phyloP scores from a whole-genome alignment of 1,140 invertebrate genomes.

The Eriosoma lanigerum region DNA sequence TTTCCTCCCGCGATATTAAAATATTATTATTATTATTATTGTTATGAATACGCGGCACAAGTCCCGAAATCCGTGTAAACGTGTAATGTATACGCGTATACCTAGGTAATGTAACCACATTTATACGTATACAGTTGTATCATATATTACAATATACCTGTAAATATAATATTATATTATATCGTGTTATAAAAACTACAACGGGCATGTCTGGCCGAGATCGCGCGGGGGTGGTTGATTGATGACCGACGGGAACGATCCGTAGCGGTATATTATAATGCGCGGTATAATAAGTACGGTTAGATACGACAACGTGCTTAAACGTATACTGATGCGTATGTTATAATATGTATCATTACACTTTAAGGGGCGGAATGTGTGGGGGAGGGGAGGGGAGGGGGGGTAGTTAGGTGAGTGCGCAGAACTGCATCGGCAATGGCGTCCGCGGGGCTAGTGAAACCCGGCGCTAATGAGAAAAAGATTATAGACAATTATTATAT shows the following conservation, averaged over 20 bases:
- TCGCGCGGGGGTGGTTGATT: background rate
- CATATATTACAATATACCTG: background rate
- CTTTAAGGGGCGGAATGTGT: background rate
- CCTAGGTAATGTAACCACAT: too few relatives aligned
- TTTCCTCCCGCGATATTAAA: too few relatives aligned
- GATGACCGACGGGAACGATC: constrained; percentile 1
- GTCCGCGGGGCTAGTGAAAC: constrained; percentile 24
- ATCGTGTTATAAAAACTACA: background rate
- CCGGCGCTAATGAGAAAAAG: constrained; percentile 48
- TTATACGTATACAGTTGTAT: too few relatives aligned
- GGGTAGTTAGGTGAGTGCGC: background rate
- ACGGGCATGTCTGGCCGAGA: too few relatives aligned
- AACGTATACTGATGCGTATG: too few relatives aligned
- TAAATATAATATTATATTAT: background rate
- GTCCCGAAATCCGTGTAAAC: too few relatives aligned
- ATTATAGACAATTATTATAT: constrained; percentile 47
- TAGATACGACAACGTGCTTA: background rate
- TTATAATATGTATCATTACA: too few relatives aligned
- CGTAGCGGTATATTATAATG: too few relatives aligned
- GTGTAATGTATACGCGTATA: too few relatives aligned
- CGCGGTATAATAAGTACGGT: too few relatives aligned
- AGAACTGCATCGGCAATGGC: background rate
- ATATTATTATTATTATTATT: too few relatives aligned
- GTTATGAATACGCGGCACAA: too few relatives aligned
- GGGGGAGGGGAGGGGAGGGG: background rate